These are phyloP conservation scores for Herpailurus yagouaroundi DNA, from an alignment of 2,113 vertebrate genomes.

Conservation along the genomic window DNA sequence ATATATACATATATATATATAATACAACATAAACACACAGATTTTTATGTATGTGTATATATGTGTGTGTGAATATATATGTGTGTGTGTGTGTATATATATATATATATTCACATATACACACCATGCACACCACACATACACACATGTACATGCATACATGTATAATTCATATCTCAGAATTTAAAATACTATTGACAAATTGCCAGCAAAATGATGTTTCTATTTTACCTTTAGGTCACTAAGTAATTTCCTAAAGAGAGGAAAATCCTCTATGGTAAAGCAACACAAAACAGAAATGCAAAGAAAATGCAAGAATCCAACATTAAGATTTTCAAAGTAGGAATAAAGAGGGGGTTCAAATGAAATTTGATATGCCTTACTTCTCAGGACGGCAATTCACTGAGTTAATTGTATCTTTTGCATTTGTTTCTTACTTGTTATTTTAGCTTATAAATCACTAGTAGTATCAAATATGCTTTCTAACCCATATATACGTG, in stretches of 20 bases:
- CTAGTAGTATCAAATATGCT: background rate
- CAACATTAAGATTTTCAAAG: background rate
- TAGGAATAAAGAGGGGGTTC: background rate
- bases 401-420: background rate
- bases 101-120: background rate
- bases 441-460: background rate
- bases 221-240: background rate
- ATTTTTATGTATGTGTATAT: background rate
- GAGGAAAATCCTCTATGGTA: background rate
- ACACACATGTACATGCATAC: background rate
- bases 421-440: background rate
- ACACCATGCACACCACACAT: background rate
- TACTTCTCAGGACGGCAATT: background rate
- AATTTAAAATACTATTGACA: background rate
- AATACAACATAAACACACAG: background rate
- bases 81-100: too few species aligned
- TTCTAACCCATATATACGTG: background rate
- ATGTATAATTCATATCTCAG: background rate
- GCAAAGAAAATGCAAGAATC: background rate
- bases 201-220: background rate
- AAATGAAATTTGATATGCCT: background rate
- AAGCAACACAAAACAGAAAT: background rate
- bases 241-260: background rate
- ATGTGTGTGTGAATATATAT: too few species aligned
- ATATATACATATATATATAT: background rate